Conservation (phyloP, 2,888 invertebrate species). For the Ditula angustiorana region DNA sequence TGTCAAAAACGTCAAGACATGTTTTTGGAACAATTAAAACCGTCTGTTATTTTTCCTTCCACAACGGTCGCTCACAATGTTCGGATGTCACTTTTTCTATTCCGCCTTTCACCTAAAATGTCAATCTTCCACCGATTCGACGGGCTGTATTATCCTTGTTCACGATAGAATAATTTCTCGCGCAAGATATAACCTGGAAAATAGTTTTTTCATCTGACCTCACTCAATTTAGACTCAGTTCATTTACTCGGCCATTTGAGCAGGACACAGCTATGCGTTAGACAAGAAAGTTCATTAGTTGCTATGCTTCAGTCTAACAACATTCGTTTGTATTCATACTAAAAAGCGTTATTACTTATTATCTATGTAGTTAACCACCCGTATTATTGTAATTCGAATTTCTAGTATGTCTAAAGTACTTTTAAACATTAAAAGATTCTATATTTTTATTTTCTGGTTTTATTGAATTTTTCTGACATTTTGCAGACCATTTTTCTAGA, state of each 20-base stretch:
- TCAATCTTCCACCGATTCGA: neutral
- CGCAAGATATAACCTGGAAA: neutral
- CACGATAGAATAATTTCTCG: slow-evolving; percentile 3
- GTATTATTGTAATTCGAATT: too few species aligned
- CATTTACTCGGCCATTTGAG: neutral
- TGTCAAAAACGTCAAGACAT: neutral
- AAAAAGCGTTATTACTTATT: too few species aligned
- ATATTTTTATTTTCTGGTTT: too few species aligned
- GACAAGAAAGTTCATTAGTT: neutral
- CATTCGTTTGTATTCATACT: neutral
- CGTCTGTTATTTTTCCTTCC: neutral
- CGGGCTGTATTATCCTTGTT: neutral
- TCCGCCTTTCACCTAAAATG: neutral
- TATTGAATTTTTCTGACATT: too few species aligned
- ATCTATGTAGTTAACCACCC: too few species aligned
- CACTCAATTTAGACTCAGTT: neutral
- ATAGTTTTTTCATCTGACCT: slow-evolving; percentile 4
- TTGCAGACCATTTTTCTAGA: too few species aligned
- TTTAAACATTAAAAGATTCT: too few species aligned
- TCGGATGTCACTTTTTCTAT: neutral
- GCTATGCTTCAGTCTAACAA: neutral
- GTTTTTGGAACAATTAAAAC: neutral
- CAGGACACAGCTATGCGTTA: neutral
- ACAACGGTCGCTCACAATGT: neutral
- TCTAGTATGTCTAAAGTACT: too few species aligned